Evolutionary conservation across 2,113 vertebrate genomes (phyloP), one percentile per base, ranked within the genome.

Genomic region (Burhinus oedicnemus): DNA sequence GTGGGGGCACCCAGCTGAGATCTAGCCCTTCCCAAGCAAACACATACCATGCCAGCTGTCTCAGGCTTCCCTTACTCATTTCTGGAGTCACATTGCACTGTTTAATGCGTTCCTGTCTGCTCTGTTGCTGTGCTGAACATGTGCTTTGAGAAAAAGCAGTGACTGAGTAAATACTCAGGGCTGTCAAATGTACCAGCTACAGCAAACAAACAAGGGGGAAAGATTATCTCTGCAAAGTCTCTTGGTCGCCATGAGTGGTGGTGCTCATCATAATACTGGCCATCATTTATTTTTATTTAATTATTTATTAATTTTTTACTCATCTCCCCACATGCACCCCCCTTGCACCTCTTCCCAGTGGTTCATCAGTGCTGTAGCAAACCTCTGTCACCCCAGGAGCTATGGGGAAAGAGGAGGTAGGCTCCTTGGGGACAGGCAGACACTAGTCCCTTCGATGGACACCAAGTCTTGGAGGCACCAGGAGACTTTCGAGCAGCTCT

Each of bases 71-170:
- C 45, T 70, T 40, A 69, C 14, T 7, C 1, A 0, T 64, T 92
- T 90, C 77, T 89, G 72, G 25, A 23, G 23, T 60, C 36, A 47
- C 8, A 15, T 20, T 42, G 11, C 44, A 44, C 40, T 71, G 26
- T 70, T 69, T 45, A 57, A 49, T 4, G 0, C 4, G 2, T 57
- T 75, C 11, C 45, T 79, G 8, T 34, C 44, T 49, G 36, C 36
- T 45, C 40, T 58, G 17, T n/a, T 86, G 29, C n/a, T 64, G 21
- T 29, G 61, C 32, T 5, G 4, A 81, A 38, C 0, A 0, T 3
- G 1, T 52, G 19, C 40, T 84, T 89, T 75, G 61, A 72, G 38
- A 81, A 66, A 42, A 68, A 55, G 32, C 38, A 61, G n/a, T 61
- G 60, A 11, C 38, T 58, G 9, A 79, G 14, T 34, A 78, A 90